Evolutionary conservation across 2,797 vertebrate genomes (phyloP), one percentile per base, ranked within the genome.

Genomic region (Hyperoplus lanceolatus): DNA sequence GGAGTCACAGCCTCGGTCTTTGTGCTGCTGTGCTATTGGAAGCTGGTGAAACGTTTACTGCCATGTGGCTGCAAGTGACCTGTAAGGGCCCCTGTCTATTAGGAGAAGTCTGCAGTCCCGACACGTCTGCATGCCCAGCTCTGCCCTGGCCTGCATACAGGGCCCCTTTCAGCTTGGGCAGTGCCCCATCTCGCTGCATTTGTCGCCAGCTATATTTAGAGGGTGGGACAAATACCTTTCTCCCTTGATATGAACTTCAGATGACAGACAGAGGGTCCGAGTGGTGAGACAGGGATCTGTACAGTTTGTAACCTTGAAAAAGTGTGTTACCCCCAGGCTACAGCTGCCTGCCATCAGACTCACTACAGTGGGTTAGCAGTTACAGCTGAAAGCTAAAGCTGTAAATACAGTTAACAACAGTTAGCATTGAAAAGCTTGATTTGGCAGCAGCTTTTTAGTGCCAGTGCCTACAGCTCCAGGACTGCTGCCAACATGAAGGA

Each of bases 181-280:
- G 85, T 80, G 86, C 89, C 93, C 89, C 88, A 82, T 83, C 63
- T 77, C 87, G 90, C 86, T 87, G 90, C 94, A 93, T 95, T 93
- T 95, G 93, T 94, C 88, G 88, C 90, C 81, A 77, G 87, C 91
- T 95, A 95, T 94, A 95, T 94, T 94, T 95, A 95, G 93, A 90
- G 78, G 84, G 67, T 67, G 86, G 86, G 87, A 91, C 90, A 87
- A 92, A 95, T 93, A 93, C 89, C 87, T 85, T 84, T 86, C 77
- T 85, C 78, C 75, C 79, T 91, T 90, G 75, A 92, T 91, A 90
- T 90, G 87, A 94, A 93, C 85, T 90, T 89, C 79, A 83, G 87
- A 86, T 92, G 89, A 92, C 90, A 90, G 87, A 89, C 87, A 80
- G 68, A 80, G 65, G 75, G 84, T 53, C 70, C 46, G 74, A 76